Percentiles rank a stretch among this genome's conserved stretches.
phyloP scores from a whole-genome alignment of 37 sponge, comb jelly and placozoan species.

The Geodia barretti region DNA sequence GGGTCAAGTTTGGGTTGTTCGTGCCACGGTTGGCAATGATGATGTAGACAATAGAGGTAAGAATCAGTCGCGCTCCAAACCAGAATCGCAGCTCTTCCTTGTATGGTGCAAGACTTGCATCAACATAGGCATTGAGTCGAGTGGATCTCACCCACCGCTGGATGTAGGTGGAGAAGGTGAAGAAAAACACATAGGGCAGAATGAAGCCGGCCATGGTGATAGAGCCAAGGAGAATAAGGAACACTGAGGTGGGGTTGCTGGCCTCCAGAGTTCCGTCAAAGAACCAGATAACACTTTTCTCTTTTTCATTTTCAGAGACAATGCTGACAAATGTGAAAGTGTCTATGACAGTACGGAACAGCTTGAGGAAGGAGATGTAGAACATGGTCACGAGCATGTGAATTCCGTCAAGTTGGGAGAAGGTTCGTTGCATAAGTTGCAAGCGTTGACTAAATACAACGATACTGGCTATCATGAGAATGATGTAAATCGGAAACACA shows the following conservation, averaged over 20 bases:
- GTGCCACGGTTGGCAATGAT: slow-evolving; percentile 10
- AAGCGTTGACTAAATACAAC: slow-evolving; percentile 16
- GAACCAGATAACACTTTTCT: slow-evolving; percentile 13
- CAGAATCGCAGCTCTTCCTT: slow-evolving; percentile 43
- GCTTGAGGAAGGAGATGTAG: slow-evolving; percentile 51
- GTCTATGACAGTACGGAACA: slow-evolving; percentile 32
- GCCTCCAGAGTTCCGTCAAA: slow-evolving; percentile 32
- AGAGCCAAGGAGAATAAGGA: slow-evolving; percentile 15
- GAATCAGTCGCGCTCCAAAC: slow-evolving; percentile 41
- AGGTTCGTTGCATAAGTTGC: neutral
- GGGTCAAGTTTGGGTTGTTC: neutral
- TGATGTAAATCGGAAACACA: slow-evolving; percentile 59
- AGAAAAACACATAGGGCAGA: slow-evolving; percentile 5
- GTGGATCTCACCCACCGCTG: neutral
- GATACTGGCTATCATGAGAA: slow-evolving; percentile 26
- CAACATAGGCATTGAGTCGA: slow-evolving; percentile 26
- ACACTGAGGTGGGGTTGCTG: neutral
- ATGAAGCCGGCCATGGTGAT: slow-evolving; percentile 8
- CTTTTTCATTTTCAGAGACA: neutral
- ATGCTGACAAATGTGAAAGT: slow-evolving; percentile 24
- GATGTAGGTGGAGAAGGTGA: slow-evolving; percentile 18
- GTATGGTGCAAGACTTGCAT: slow-evolving; percentile 45
- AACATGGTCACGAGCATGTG: slow-evolving; percentile 47
- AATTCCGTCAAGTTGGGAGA: neutral
- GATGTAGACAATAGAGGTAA: slow-evolving; percentile 12